These are phyloP conservation scores for Chromobotia macracanthus DNA, from an alignment of 2,797 vertebrate species.

Conservation along the genomic window DNA sequence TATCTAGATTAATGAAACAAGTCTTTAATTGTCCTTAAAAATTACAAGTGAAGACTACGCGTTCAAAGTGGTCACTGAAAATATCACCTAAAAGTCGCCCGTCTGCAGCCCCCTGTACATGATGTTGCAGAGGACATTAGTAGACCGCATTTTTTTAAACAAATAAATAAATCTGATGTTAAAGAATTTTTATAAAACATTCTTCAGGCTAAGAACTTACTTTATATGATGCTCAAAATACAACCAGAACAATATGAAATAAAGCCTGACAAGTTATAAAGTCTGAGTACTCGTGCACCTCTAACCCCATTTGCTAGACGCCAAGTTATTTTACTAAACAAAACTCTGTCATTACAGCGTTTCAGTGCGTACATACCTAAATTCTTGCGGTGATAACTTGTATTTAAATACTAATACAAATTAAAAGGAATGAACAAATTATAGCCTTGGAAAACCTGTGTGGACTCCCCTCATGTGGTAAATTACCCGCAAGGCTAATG, in stretches of 20 bases:
- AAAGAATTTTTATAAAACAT: neutral
- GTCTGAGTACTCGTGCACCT: neutral
- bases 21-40: neutral
- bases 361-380: constrained; percentile 19
- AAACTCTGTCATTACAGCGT: neutral
- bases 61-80: neutral
- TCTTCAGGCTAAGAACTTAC: no score
- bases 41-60: neutral
- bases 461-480: neutral
- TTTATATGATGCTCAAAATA: neutral
- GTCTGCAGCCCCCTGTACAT: neutral
- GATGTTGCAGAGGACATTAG: neutral
- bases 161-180: neutral
- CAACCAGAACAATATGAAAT: neutral
- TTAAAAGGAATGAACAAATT: neutral
- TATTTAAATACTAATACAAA: neutral
- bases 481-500: neutral
- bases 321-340: neutral
- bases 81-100: neutral
- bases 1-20: neutral
- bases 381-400: neutral
- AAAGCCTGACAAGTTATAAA: neutral
- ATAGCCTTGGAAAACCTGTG: neutral
- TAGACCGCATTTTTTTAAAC: neutral
- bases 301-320: neutral